A percentile compares a stretch with the other conserved stretches of the same genome.
Conservation (phyloP, 2,113 vertebrate species). For the Neogobius melanostomus region DNA sequence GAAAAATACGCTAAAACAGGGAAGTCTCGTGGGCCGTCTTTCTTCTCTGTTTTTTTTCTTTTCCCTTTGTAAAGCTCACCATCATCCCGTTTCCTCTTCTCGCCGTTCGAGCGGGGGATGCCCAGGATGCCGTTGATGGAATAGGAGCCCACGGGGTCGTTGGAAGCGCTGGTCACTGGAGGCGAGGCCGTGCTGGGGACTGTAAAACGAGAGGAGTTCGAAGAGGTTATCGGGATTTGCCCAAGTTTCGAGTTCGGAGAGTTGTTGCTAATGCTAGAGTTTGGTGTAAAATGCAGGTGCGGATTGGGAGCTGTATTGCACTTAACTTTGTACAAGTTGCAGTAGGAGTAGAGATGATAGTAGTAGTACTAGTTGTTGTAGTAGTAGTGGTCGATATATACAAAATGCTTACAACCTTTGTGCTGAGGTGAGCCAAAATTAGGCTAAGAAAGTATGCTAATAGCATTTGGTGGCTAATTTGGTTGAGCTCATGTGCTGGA, state of each 20-base stretch:
- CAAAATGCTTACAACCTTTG: too few species aligned
- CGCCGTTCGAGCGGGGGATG: conserved; percentile 98
- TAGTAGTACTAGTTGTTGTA: too few species aligned
- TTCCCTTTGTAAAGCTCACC: conserved; percentile 81
- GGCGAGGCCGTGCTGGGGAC: conserved; percentile 98
- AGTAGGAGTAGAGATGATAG: too few species aligned
- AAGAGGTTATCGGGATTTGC: neutral
- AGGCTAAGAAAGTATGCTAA: too few species aligned
- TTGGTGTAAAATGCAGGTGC: neutral
- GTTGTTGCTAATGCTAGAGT: neutral
- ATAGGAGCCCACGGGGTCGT: conserved; percentile 98
- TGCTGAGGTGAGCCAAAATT: too few species aligned
- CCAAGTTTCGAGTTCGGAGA: neutral
- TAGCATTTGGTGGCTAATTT: too few species aligned
- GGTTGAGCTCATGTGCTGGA: too few species aligned
- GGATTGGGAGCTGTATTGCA: too few species aligned
- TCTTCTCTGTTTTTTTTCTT: neutral
- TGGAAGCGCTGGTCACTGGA: conserved; percentile 98
- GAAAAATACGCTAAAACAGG: conserved; percentile 70
- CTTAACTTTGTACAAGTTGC: too few species aligned
- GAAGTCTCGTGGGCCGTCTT: conserved; percentile 41
- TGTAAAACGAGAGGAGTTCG: conserved; percentile 69
- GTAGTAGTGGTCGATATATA: too few species aligned
- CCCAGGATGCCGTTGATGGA: conserved; percentile 99
- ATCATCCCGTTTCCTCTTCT: conserved; percentile 99